Evolutionary conservation across 2,113 vertebrate genomes (phyloP).

Genomic region (Sorex araneus): DNA sequence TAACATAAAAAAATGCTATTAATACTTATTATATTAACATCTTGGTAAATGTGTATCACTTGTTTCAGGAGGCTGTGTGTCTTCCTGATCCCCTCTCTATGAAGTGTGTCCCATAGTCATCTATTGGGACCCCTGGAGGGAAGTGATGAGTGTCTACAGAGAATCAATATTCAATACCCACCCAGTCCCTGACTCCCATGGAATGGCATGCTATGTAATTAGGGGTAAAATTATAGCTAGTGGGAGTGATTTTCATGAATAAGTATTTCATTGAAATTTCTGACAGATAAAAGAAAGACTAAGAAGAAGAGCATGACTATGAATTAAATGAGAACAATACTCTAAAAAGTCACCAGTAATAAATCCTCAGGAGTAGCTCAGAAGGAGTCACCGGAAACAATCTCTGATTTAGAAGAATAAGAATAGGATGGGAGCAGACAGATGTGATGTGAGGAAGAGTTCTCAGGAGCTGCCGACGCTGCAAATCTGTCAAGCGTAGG

Average conservation of each 20-base stretch:
- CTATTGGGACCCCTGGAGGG: background rate
- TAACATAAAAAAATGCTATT: background rate
- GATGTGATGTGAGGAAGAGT: background rate
- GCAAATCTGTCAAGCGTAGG: background rate
- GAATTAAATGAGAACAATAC: background rate
- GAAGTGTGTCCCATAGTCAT: background rate
- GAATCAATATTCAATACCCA: background rate
- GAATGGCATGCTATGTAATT: background rate
- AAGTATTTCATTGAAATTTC: conserved; percentile 4
- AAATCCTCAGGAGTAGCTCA: too few relatives aligned
- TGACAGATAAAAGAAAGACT: background rate
- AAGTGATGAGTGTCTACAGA: background rate
- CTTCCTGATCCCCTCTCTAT: background rate
- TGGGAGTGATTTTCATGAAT: background rate
- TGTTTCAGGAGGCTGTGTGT: background rate
- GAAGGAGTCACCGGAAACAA: background rate
- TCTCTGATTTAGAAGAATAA: background rate
- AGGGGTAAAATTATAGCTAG: background rate
- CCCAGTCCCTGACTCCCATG: background rate
- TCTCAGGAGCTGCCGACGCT: background rate
- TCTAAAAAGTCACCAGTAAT: background rate
- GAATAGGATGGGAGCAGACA: background rate
- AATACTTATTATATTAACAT: background rate
- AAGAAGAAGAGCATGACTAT: background rate
- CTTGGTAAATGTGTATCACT: background rate